phyloP scores from a whole-genome alignment of 2,888 invertebrate species.

The Caradrina clavipalpis region DNA sequence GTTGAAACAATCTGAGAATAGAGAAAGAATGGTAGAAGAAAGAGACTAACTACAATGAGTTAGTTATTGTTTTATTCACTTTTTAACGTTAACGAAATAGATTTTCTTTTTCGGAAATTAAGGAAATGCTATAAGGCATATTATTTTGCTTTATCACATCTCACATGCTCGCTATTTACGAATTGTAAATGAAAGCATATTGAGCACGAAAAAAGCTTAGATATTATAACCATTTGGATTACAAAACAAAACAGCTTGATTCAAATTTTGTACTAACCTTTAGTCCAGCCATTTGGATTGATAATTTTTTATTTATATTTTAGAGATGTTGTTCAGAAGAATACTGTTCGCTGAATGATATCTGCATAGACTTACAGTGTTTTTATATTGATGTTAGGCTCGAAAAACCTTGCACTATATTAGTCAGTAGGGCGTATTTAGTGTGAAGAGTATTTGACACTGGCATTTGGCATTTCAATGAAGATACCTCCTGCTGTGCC shows the following conservation, averaged over 20 bases:
- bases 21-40: not conserved
- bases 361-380: conserved; percentile 63
- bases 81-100: not conserved
- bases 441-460: conserved; percentile 57
- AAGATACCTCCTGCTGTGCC: conserved; percentile 71
- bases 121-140: not conserved
- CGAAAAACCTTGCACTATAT: conserved; percentile 70
- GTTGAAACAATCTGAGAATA: conserved; percentile 68
- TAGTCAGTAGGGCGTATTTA: conserved; percentile 59
- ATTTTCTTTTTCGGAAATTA: not conserved
- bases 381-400: conserved; percentile 76
- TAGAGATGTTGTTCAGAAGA: conserved; percentile 45
- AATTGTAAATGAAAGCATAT: not conserved
- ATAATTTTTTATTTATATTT: conserved; percentile 17
- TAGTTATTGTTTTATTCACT: not conserved
- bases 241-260: conserved; percentile 22
- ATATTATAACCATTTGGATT: conserved; percentile 9
- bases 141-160: no score
- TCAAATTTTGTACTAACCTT: conserved; percentile 61
- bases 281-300: conserved; percentile 59
- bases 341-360: conserved; percentile 70
- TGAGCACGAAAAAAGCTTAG: not conserved
- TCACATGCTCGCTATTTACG: not conserved
- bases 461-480: conserved; percentile 66
- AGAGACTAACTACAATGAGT: not conserved